phyloP scores from a whole-genome alignment of 2,888 invertebrate species.

The Eledona agricola region DNA sequence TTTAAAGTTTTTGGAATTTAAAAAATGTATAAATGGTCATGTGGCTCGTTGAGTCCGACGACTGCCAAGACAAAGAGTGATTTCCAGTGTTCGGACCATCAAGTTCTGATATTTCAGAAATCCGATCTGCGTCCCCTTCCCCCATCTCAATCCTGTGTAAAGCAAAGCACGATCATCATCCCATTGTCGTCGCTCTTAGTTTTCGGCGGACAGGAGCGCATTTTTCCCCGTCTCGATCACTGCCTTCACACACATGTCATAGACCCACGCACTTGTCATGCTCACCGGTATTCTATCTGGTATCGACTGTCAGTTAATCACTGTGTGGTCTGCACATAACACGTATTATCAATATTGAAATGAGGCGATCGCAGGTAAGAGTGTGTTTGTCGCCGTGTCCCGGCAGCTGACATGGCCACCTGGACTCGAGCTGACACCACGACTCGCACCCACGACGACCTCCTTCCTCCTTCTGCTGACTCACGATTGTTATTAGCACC shows the following conservation, averaged over 20 bases:
- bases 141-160: too few relatives aligned
- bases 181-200: too few relatives aligned
- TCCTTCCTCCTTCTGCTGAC: constrained; percentile 56
- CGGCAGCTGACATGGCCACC: constrained; percentile 62
- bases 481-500: constrained; percentile 56
- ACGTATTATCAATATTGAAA: constrained; percentile 59
- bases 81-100: too few relatives aligned
- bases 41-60: too few relatives aligned
- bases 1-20: too few relatives aligned
- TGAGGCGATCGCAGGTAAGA: constrained; percentile 56
- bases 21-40: too few relatives aligned
- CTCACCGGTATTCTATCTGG: constrained; percentile 54
- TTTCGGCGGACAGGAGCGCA: constrained; percentile 55
- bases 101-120: too few relatives aligned
- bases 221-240: constrained; percentile 51
- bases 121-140: too few relatives aligned
- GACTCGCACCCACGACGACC: constrained; percentile 56
- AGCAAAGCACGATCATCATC: too few relatives aligned
- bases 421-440: constrained; percentile 55
- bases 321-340: constrained; percentile 57
- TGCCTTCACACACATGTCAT: constrained; percentile 54
- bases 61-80: too few relatives aligned
- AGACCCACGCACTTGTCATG: constrained; percentile 54
- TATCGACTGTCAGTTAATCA: constrained; percentile 58
- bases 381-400: constrained; percentile 55